A percentile compares a stretch with the other conserved stretches of the same genome.
Evolutionary conservation across 2,797 vertebrate genomes (phyloP).

Genomic region (Falco columbarius): DNA sequence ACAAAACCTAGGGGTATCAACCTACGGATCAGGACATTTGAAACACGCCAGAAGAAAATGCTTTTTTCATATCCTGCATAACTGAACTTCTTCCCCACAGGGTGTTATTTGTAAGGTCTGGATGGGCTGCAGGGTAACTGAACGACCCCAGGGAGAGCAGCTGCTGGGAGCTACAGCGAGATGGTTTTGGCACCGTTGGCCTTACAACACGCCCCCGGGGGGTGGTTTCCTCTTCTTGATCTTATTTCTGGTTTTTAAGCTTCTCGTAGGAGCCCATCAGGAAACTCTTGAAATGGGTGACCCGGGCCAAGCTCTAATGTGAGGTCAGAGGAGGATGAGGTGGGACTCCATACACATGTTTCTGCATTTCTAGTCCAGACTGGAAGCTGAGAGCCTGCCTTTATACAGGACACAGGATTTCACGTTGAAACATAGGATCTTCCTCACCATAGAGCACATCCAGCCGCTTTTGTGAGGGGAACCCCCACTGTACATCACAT

Average conservation of each 20-base stretch:
- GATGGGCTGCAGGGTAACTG: not conserved
- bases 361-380: not conserved
- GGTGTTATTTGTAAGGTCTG: no score
- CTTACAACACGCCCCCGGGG: not conserved
- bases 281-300: not conserved
- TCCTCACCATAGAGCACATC: not conserved
- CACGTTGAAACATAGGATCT: not conserved
- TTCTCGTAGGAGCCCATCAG: not conserved
- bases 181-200: not conserved
- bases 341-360: not conserved
- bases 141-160: not conserved
- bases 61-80: not conserved
- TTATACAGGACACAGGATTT: not conserved
- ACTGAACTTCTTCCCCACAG: fast-evolving
- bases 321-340: not conserved
- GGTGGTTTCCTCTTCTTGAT: not conserved
- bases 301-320: not conserved
- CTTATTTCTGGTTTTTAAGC: not conserved
- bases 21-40: fast-evolving
- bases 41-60: not conserved
- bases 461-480: not conserved
- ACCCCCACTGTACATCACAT: not conserved
- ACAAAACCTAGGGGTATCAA: not conserved
- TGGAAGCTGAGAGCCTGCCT: not conserved
- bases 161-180: not conserved